A percentile compares a stretch with the other conserved stretches of the same genome.
Conservation (phyloP, 2,113 vertebrate genomes). For the Microtus oregoni region DNA sequence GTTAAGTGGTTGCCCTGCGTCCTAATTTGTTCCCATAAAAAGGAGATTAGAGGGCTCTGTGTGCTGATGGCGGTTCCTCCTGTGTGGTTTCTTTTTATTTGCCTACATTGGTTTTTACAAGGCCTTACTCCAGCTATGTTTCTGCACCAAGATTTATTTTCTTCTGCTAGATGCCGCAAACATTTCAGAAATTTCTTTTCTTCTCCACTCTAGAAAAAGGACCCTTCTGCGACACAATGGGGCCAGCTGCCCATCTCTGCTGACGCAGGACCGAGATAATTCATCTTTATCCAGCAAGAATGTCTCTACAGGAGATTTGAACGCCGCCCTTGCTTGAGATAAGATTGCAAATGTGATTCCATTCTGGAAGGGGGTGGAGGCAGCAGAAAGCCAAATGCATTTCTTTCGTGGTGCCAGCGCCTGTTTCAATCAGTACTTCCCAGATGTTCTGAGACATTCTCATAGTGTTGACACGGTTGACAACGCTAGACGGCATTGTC, state of each 20-base stretch:
- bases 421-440: conserved; percentile 68
- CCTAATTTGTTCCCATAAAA: conserved; percentile 59
- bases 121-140: not conserved
- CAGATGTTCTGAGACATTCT: conserved; percentile 68
- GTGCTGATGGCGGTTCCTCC: not conserved
- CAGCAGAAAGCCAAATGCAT: conserved; percentile 48
- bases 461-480: conserved; percentile 70
- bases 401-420: not conserved
- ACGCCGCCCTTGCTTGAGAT: not conserved
- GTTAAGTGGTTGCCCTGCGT: conserved; percentile 37
- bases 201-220: not conserved
- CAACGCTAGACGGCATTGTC: conserved; percentile 71
- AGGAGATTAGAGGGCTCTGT: not conserved
- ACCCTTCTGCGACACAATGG: not conserved
- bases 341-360: conserved; percentile 46
- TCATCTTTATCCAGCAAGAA: not conserved
- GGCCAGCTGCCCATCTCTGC: not conserved
- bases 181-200: conserved; percentile 39
- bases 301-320: not conserved
- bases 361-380: not conserved
- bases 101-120: not conserved
- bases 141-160: not conserved
- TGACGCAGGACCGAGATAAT: not conserved
- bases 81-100: not conserved
- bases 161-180: not conserved